Evolutionary conservation across 1,140 invertebrate species (phyloP).

Genomic region (Macrobrachium nipponense): DNA sequence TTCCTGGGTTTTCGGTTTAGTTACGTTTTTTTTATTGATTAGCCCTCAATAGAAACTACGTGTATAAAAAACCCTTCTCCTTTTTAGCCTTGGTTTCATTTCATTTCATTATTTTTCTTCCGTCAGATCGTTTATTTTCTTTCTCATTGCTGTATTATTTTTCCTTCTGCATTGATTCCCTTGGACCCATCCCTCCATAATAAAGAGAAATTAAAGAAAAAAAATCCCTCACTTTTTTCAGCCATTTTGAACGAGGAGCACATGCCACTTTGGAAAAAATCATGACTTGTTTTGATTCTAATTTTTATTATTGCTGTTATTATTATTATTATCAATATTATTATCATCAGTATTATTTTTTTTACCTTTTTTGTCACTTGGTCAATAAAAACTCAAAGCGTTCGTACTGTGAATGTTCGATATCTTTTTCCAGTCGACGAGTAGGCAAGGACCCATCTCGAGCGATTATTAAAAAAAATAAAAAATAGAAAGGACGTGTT

Average conservation of each 20-base stretch:
- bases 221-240: neutral
- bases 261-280: neutral
- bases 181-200: neutral
- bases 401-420: too few relatives aligned
- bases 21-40: slow-evolving; percentile 5
- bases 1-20: neutral
- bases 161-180: too few relatives aligned
- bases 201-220: neutral
- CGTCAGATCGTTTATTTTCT: too few relatives aligned
- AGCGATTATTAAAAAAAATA: neutral
- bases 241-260: slow-evolving; percentile 20
- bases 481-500: neutral
- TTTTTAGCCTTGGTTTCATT: too few relatives aligned
- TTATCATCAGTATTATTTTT: too few relatives aligned
- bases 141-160: too few relatives aligned
- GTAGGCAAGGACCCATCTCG: neutral
- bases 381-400: too few relatives aligned
- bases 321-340: too few relatives aligned
- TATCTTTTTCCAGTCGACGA: too few relatives aligned
- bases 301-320: neutral
- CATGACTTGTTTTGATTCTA: neutral
- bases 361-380: too few relatives aligned
- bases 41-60: slow-evolving; percentile 12
- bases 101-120: too few relatives aligned
- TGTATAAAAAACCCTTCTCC: neutral